Percentiles rank a stretch among this genome's conserved stretches.
Evolutionary conservation across 2,797 vertebrate genomes (phyloP).

Genomic region (Otolemur crassicaudatus): DNA sequence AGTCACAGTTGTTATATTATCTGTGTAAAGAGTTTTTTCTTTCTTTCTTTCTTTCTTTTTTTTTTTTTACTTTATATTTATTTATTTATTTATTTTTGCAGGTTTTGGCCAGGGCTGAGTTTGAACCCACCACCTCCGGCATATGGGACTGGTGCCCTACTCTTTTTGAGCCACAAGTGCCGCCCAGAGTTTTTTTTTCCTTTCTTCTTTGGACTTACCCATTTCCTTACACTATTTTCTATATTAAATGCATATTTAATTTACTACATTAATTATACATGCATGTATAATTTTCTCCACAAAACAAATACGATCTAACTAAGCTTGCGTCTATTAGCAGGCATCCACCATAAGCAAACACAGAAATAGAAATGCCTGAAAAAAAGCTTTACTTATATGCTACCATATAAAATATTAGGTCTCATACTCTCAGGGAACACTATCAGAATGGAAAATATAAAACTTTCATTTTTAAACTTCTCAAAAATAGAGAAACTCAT

Average conservation of each 20-base stretch:
- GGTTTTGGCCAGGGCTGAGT: too few species aligned
- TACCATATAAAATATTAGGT: constrained; percentile 15
- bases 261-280: not conserved
- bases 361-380: not conserved
- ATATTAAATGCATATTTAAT: not conserved
- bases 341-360: not conserved
- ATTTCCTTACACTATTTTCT: not conserved
- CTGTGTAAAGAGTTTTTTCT: not conserved
- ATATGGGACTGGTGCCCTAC: too few species aligned
- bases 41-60: not conserved
- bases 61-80: not conserved
- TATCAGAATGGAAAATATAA: not conserved
- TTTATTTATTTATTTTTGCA: too few species aligned
- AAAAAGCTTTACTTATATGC: not conserved
- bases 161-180: too few species aligned
- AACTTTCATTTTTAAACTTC: not conserved
- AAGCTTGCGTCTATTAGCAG: not conserved
- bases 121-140: too few species aligned
- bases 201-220: not conserved
- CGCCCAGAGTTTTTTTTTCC: not conserved
- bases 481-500: not conserved
- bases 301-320: not conserved
- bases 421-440: not conserved
- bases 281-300: not conserved
- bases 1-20: not conserved